These are phyloP conservation scores for Spheniscus humboldti DNA, from an alignment of 2,797 vertebrate species.

Conservation along the genomic window DNA sequence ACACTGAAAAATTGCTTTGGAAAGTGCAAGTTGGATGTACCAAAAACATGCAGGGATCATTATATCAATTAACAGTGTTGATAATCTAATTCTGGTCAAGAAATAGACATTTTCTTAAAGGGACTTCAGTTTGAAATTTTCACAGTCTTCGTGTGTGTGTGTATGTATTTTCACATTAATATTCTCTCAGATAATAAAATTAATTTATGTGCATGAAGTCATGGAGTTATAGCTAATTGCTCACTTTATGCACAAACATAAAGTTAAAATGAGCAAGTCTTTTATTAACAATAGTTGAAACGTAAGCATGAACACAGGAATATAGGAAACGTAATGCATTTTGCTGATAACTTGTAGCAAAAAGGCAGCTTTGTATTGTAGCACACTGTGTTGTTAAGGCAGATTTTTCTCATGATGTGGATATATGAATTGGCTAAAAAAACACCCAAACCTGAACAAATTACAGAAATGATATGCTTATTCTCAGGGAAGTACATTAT, in stretches of 20 bases:
- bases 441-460: background rate
- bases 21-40: background rate
- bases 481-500: background rate
- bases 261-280: background rate
- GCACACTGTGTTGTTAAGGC: background rate
- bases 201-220: background rate
- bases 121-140: background rate
- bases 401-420: background rate
- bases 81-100: background rate
- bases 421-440: background rate
- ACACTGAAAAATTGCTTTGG: background rate
- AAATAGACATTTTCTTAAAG: background rate
- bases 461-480: background rate
- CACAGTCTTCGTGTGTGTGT: background rate
- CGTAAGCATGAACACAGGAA: background rate
- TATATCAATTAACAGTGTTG: background rate
- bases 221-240: background rate
- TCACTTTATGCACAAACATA: background rate
- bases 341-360: background rate
- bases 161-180: background rate
- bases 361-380: background rate
- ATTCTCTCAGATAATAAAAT: background rate
- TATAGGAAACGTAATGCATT: background rate
- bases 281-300: background rate
- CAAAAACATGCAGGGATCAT: background rate